These are phyloP conservation scores for Tretioscincus oriximinensis DNA, from an alignment of 2,113 vertebrate genomes.

Conservation along the genomic window DNA sequence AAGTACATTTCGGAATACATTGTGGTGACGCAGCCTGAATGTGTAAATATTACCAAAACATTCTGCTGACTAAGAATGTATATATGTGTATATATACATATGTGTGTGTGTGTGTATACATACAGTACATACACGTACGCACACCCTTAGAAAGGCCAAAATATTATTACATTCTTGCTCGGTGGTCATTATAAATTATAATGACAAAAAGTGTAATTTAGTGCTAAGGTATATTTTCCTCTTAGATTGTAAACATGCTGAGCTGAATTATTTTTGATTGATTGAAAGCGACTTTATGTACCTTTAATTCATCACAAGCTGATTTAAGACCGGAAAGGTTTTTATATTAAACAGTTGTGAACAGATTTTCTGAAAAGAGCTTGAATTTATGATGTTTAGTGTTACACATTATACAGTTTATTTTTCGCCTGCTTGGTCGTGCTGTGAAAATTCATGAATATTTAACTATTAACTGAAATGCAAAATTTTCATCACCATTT, in stretches of 20 bases:
- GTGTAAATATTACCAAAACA: conserved; percentile 24
- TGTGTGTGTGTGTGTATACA: conserved; percentile 21
- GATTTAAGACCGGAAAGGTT: conserved; percentile 63
- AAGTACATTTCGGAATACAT: too few species aligned
- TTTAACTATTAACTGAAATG: conserved; percentile 85
- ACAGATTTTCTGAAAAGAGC: conserved; percentile 69
- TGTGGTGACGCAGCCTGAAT: background rate
- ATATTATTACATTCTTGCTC: conserved; percentile 29
- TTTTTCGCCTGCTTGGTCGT: conserved; percentile 78
- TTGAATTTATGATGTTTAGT: conserved; percentile 75
- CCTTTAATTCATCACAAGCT: conserved; percentile 67
- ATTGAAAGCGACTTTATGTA: conserved; percentile 69
- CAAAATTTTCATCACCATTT: conserved; percentile 85
- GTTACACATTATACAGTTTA: conserved; percentile 78
- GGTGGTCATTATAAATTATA: conserved; percentile 66
- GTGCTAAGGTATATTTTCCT: conserved; percentile 65
- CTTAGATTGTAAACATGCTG: conserved; percentile 61
- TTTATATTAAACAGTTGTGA: conserved; percentile 71
- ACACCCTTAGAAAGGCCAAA: conserved; percentile 35
- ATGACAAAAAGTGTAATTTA: conserved; percentile 61
- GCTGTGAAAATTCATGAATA: conserved; percentile 84
- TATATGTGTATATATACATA: background rate
- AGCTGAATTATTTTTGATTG: conserved; percentile 70
- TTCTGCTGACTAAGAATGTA: conserved; percentile 7
- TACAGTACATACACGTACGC: conserved; percentile 16